Evolutionary conservation across 2,888 invertebrate genomes (phyloP).

Genomic region (Melanchra persicariae): DNA sequence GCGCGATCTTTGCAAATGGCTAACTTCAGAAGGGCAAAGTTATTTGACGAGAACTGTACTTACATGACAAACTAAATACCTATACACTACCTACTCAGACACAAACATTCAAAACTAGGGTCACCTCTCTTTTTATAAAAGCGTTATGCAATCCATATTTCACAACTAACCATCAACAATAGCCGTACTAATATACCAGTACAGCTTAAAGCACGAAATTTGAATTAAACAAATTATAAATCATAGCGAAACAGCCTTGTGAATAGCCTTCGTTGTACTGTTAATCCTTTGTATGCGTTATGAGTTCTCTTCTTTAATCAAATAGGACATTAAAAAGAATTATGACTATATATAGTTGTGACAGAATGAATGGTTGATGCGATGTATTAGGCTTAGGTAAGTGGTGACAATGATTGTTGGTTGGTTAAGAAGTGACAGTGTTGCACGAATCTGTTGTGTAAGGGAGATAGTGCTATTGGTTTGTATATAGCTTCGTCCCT

Average conservation of each 20-base stretch:
- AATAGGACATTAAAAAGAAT: slow-evolving; percentile 89
- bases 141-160: slow-evolving; percentile 62
- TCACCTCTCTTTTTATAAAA: slow-evolving; percentile 55
- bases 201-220: slow-evolving; percentile 81
- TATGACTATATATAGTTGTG: slow-evolving; percentile 87
- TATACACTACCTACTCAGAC: neutral
- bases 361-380: slow-evolving; percentile 84
- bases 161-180: slow-evolving; percentile 57
- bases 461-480: neutral
- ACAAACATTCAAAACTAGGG: slow-evolving; percentile 25
- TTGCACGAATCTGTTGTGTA: slow-evolving; percentile 10
- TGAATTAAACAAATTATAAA: slow-evolving; percentile 86
- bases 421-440: slow-evolving; percentile 50
- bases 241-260: slow-evolving; percentile 88
- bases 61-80: neutral
- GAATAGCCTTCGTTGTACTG: slow-evolving; percentile 83
- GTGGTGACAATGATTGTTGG: slow-evolving; percentile 58
- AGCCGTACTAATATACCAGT: slow-evolving; percentile 52
- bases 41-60: no score
- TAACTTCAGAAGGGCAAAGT: no score
- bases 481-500: neutral
- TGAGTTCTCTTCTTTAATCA: slow-evolving; percentile 84
- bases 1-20: no score
- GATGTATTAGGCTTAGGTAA: slow-evolving; percentile 55
- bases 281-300: slow-evolving; percentile 83